Percentiles rank a stretch among this genome's conserved stretches.
Evolutionary conservation across 2,797 vertebrate species (phyloP).

Genomic region (Mastacembelus armatus): DNA sequence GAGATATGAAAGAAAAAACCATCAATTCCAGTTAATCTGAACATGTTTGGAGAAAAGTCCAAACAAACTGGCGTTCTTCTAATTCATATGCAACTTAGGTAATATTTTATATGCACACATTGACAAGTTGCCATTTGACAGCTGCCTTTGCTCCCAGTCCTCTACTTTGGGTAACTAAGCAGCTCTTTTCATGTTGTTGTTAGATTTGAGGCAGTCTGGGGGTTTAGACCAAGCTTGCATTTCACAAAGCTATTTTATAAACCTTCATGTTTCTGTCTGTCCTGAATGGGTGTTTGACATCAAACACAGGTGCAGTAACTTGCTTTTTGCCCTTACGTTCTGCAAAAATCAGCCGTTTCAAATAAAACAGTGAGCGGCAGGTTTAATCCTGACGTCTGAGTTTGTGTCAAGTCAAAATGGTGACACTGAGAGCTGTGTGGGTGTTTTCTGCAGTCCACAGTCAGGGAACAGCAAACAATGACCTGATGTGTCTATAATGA

Average conservation of each 20-base stretch:
- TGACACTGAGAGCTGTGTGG: background rate
- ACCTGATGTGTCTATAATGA: too few species aligned
- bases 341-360: background rate
- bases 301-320: background rate
- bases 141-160: background rate
- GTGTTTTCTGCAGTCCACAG: too few species aligned
- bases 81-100: background rate
- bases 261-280: background rate
- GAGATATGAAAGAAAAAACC: too few species aligned
- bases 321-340: background rate
- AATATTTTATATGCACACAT: background rate
- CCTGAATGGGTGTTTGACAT: background rate
- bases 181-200: background rate
- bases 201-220: background rate
- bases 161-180: background rate
- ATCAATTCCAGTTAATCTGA: background rate
- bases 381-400: slow-evolving; percentile 17
- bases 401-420: slow-evolving; percentile 2
- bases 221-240: background rate
- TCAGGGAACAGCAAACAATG: too few species aligned
- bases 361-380: background rate
- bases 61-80: background rate
- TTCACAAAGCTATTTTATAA: background rate
- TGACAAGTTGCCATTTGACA: background rate
- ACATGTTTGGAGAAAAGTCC: background rate